Evolutionary conservation across 2,797 vertebrate species (phyloP), one percentile per base, ranked within the genome.

Genomic region (Coregonus sp.): DNA sequence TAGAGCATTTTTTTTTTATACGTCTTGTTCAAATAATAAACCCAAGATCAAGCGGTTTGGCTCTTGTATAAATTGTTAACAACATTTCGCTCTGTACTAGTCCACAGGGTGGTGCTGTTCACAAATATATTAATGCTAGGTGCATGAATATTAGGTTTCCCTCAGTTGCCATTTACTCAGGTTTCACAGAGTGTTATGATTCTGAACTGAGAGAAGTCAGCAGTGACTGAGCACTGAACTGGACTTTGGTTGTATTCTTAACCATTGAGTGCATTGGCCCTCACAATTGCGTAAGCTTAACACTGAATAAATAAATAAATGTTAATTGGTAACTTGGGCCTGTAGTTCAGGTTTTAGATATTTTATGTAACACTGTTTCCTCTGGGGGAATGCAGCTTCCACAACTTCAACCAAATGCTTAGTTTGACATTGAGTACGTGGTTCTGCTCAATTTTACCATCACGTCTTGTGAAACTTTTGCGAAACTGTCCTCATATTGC

Each of bases 61-160:
- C 15, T 12, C 16, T 47, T 70, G 16, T 59, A 3, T 52, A 20
- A n/a, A 18, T 75, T 63, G 67, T 75, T 52, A 70, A 74, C 75
- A 77, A 67, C 72, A 50, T 75, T 72, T 6, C 31, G 40, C 31
- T 59, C n/a, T 40, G 7, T 67, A 73, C 71, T 33, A 76, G 72
- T 73, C 84, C 89, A 91, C 89, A 73, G 0, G 86, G 82, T 79
- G 89, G 87, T 56, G 86, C 81, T 75, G 31, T 81, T 80, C 3
- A 70, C 79, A 33, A 3, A 47, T 37, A 18, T 33, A 40, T 37
- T 14, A 1, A 50, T 70, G 37, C 4, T 5, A 12, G 35, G n/a
- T 37, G 5, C 33, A 29, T 47, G 70, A 73, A 11, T n/a, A 2
- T 54, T 25, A 18, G 35, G 40, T 18, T 33, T 14, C 63, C 61